Percentiles rank a stretch among this genome's conserved stretches.
Evolutionary conservation across 2,113 vertebrate genomes (phyloP).

Genomic region (Balaenoptera acutorostrata): DNA sequence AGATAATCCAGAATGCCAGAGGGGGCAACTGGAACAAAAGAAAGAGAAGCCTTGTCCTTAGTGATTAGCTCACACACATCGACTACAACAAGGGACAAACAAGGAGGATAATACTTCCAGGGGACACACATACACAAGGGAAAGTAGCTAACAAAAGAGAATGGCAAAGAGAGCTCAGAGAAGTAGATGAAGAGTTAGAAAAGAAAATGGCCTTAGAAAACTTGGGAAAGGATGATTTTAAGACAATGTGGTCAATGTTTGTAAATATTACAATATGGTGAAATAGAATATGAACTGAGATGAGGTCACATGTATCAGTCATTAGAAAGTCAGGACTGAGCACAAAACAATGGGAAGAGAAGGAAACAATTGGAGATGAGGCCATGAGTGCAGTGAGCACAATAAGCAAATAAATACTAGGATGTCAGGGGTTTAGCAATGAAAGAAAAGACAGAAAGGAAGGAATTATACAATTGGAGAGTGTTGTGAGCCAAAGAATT

Average conservation of each 20-base stretch:
- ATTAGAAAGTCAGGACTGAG: not conserved
- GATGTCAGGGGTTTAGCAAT: not conserved
- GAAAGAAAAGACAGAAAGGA: not conserved
- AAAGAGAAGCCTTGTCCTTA: not conserved
- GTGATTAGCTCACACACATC: not conserved
- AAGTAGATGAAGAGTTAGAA: not conserved
- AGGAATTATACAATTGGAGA: not conserved
- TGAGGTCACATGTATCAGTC: not conserved
- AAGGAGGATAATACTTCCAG: not conserved
- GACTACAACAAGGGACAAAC: not conserved
- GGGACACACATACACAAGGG: fast-evolving
- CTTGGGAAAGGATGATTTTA: not conserved
- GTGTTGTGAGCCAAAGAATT: not conserved
- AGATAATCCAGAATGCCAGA: not conserved
- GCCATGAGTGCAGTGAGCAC: not conserved
- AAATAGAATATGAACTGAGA: not conserved
- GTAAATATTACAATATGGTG: not conserved
- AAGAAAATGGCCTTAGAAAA: not conserved
- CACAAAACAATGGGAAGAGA: not conserved
- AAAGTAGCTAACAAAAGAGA: not conserved
- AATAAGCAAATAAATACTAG: not conserved
- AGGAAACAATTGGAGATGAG: not conserved
- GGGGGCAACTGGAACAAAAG: not conserved
- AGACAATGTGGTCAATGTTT: not conserved
- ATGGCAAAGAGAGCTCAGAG: not conserved